Percentiles rank a stretch among this genome's conserved stretches.
Conservation (phyloP, 2,113 vertebrate genomes). For the Rousettus leschenaultii region DNA sequence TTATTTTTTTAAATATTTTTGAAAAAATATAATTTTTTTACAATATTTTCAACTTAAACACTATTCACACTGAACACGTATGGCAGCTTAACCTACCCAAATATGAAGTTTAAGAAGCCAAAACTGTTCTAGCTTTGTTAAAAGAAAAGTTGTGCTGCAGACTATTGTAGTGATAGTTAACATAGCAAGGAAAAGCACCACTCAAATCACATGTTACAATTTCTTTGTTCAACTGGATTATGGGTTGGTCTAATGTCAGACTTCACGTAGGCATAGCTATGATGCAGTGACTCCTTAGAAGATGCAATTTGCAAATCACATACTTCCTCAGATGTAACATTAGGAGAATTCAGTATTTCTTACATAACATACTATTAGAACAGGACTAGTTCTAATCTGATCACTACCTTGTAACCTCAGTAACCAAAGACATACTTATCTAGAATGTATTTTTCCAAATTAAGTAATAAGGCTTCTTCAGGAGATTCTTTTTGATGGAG, state of each 20-base stretch:
- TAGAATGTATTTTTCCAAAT: conserved; percentile 52
- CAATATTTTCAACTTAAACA: conserved; percentile 94
- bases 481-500: conserved; percentile 58
- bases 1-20: conserved; percentile 97
- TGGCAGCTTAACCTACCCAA: conserved; percentile 87
- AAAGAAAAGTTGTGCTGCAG: conserved; percentile 86
- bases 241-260: conserved; percentile 50
- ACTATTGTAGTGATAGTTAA: conserved; percentile 85
- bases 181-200: conserved; percentile 87
- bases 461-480: conserved; percentile 30
- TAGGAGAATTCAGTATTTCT: conserved; percentile 52
- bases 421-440: conserved; percentile 72
- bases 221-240: conserved; percentile 73
- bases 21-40: conserved; percentile 94
- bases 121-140: conserved; percentile 87
- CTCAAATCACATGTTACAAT: conserved; percentile 79
- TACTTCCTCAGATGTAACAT: conserved; percentile 37
- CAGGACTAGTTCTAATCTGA: conserved; percentile 42
- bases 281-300: conserved; percentile 46
- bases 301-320: conserved; percentile 55
- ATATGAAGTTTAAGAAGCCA: conserved; percentile 88
- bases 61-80: conserved; percentile 91
- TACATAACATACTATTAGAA: conserved; percentile 61
- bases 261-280: conserved; percentile 64
- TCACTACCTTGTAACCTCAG: conserved; percentile 25